phyloP scores from a whole-genome alignment of 2,113 vertebrate species.

The Peromyscus maniculatus region DNA sequence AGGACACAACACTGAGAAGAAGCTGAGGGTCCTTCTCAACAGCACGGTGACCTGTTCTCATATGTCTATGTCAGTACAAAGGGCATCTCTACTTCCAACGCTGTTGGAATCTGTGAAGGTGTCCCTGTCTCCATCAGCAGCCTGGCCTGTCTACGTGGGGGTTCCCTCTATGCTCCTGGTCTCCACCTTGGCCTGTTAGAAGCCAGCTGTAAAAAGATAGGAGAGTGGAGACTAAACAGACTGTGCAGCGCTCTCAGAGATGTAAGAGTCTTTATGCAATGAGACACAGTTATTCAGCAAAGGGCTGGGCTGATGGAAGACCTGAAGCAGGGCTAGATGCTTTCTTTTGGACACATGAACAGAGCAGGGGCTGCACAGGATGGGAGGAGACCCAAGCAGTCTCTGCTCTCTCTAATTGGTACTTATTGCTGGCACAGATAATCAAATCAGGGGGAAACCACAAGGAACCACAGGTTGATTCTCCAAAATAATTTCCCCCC shows the following conservation, averaged over 20 bases:
- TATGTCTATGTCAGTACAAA: accelerated
- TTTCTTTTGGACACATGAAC: accelerated
- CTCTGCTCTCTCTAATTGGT: neutral
- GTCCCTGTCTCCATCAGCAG: neutral
- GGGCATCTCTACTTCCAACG: accelerated
- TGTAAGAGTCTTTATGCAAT: accelerated
- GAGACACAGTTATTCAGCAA: neutral
- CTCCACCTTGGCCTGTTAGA: neutral
- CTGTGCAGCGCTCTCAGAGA: accelerated
- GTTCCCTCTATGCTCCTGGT: accelerated
- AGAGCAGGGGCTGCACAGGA: accelerated
- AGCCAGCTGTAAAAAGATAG: accelerated
- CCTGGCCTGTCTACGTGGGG: accelerated
- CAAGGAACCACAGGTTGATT: neutral
- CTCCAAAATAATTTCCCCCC: neutral
- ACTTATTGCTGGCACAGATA: neutral
- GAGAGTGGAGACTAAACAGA: accelerated
- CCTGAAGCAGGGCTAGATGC: accelerated
- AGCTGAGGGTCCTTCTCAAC: accelerated
- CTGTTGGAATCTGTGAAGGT: accelerated
- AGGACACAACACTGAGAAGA: accelerated
- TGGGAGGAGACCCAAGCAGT: accelerated
- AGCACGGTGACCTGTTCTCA: accelerated
- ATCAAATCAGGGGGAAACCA: neutral
- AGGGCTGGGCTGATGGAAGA: accelerated